Evolutionary conservation across 2,113 vertebrate genomes (phyloP), one percentile per base, ranked within the genome.

Genomic region (Phylloscopus trochiloides): DNA sequence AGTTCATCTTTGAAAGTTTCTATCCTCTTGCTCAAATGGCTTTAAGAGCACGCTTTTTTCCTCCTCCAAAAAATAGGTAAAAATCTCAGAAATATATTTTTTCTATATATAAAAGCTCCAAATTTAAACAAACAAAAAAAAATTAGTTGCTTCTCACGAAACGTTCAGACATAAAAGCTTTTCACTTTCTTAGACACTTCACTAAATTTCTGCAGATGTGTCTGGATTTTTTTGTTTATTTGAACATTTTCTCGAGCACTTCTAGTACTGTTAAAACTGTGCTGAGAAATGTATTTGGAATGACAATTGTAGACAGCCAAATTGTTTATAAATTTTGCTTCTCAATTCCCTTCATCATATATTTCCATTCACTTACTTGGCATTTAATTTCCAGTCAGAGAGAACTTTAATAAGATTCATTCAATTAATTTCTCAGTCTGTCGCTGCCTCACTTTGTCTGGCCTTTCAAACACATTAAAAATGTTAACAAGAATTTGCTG

Each of bases 381-480:
- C 45, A 66, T 90, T 84, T 84, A 80, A 81, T 87, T 90, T 81
- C n/a, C 45, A 95, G 59, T 61, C 65, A 88, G 79, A 95, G 68
- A 52, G 74, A 74, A 78, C 8, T 70, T 80, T 70, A 76, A 42
- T 51, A 92, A 71, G 47, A 86, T 83, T 94, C 38, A 54, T 45
- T 77, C 31, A 68, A 47, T 80, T 58, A 91, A 80, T 92, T 94
- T 54, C 29, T 71, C 38, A 47, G 18, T 48, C 68, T 84, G 6
- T 47, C 9, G 1, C 45, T 80, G 14, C 20, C 32, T 87, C 20
- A 21, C 34, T 61, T 73, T 52, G 58, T 79, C 63, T 76, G 59
- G 12, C 22, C 59, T 83, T 32, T 80, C 59, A 80, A 55, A 48
- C 28, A 71, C 26, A 61, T 55, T 65, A 77, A 80, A 88, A 70